Base-by-base conservation (phyloP, 2,113 vertebrate genomes). In the Nothobranchius furzeri region DNA sequence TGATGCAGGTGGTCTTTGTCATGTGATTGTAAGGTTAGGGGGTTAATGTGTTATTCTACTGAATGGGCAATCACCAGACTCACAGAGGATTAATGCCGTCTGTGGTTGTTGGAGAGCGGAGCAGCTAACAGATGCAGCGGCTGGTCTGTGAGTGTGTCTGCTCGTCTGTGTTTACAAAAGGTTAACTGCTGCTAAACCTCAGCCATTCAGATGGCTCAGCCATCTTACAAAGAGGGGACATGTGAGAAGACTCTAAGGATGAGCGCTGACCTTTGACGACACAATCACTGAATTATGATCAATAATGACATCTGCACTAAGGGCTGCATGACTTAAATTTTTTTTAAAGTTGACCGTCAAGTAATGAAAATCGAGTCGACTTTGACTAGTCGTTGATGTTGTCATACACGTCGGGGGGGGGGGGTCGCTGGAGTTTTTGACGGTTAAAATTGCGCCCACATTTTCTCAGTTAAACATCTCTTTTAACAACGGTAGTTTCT, bases 101-200 rank as follows among this genome's bases (percentile, higher is more conserved):
- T 75, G 70, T 76, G 73, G 79, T 60, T 78, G 75, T 67, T 79
- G 62, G 64, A 72, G 50, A 78, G 51, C 54, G 15, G 56, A 65
- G 58, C 6, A 24, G 36, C 63, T 45, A 64, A 62, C 60, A 77
- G 54, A 72, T 70, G 71, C 48, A 48, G 36, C 47, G 42, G 57
- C 48, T 24, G 6, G 15, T 68, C 43, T 49, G 47, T 17, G 47
- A 49, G 15, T 49, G 14, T 49, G 48, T 64, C 60, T 60, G 62
- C 51, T 37, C 74, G 17, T 55, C 42, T 70, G 45, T 59, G 74
- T 72, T 60, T 58, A 59, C 42, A 49, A 43, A 20, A 25, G 49
- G 48, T 45, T 49, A 50, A 53, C 43, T 48, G 47, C 52, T 50
- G 62, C 74, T 58, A 48, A 61, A 52, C 57, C 30, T 60, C n/a